Conservation (phyloP, 2,888 invertebrate species). For the Schizaphis graminum region DNA sequence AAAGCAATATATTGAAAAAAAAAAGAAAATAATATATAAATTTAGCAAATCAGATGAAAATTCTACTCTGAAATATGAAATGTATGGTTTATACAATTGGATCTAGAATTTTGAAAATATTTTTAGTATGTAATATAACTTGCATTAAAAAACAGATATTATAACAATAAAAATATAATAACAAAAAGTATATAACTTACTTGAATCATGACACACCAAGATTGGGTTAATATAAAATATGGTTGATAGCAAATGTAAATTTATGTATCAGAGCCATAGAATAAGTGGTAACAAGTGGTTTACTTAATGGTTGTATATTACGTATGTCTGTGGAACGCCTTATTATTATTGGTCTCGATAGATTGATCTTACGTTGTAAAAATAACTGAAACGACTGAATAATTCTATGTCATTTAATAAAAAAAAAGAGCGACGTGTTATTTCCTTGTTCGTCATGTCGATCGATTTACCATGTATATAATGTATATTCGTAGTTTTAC, state of each 20-base stretch:
- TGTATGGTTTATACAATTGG: neutral
- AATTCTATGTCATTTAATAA: neutral
- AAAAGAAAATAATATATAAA: neutral
- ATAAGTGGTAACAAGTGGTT: neutral
- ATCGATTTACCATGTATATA: neutral
- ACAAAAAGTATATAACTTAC: neutral
- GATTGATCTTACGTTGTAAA: neutral
- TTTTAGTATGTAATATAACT: neutral
- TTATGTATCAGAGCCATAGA: neutral
- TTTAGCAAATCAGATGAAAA: neutral
- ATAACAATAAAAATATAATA: neutral
- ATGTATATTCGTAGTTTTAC: neutral
- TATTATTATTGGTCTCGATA: neutral
- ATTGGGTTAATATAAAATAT: neutral
- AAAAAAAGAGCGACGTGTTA: neutral
- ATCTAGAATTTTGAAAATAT: neutral
- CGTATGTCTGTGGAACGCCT: neutral
- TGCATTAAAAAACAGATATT: neutral
- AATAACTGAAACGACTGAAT: neutral
- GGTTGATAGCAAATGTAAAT: neutral
- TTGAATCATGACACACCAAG: neutral
- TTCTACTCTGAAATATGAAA: neutral
- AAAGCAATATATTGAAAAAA: neutral
- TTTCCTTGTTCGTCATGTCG: neutral
- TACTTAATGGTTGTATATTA: neutral